These are phyloP conservation scores for Drosophila equinoxialis DNA, from an alignment of 1,140 invertebrate species.

Conservation along the genomic window DNA sequence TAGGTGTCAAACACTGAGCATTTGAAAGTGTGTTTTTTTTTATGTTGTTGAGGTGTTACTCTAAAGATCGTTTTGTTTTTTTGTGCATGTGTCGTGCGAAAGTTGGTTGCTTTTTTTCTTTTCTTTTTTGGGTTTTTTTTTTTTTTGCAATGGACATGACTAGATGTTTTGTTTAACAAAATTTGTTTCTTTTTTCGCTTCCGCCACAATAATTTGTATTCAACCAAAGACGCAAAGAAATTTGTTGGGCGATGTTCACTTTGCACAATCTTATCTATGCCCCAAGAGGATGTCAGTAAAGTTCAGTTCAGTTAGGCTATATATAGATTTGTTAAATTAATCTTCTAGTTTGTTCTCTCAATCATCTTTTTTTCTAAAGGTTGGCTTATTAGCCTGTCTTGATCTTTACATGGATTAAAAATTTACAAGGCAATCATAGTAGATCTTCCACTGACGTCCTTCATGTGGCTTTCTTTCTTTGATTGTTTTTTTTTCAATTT, in stretches of 20 bases:
- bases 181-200: neutral
- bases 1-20: slow-evolving; percentile 54
- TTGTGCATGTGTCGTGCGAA: slow-evolving; percentile 54
- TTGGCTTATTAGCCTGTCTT: too few relatives aligned
- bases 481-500: neutral
- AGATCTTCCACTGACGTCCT: neutral
- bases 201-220: neutral
- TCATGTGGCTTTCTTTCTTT: neutral
- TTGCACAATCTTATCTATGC: neutral
- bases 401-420: too few relatives aligned
- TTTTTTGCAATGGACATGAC: slow-evolving; percentile 12
- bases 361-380: too few relatives aligned
- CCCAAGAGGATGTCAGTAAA: too few relatives aligned
- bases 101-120: slow-evolving; percentile 38
- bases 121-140: neutral
- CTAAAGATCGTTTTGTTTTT: slow-evolving; percentile 48
- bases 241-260: neutral
- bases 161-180: neutral
- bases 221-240: neutral
- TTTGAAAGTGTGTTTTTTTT: slow-evolving; percentile 59
- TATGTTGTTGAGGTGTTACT: slow-evolving; percentile 37
- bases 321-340: too few relatives aligned
- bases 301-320: too few relatives aligned
- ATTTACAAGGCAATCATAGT: too few relatives aligned
- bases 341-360: too few relatives aligned